These are phyloP conservation scores for Pelochelys cantorii DNA, from an alignment of 2,797 vertebrate genomes.

Conservation along the genomic window DNA sequence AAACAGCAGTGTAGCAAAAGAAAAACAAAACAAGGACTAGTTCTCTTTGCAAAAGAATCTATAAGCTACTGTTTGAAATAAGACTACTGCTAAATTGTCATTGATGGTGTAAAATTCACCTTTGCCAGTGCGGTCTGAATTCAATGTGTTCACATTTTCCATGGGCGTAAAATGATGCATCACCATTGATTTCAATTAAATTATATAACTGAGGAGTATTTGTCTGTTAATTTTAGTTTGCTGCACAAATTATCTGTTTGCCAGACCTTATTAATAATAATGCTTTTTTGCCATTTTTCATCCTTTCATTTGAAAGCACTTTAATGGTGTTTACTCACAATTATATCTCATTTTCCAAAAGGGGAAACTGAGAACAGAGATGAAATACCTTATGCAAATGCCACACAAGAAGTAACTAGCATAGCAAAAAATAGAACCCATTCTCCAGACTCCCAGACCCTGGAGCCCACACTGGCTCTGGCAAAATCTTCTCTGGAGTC, in stretches of 20 bases:
- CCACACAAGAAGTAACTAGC: accelerated
- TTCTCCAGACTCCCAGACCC: not conserved
- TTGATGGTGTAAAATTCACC: not conserved
- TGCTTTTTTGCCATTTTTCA: not conserved
- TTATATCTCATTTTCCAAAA: not conserved
- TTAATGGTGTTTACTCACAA: accelerated
- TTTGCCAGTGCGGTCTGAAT: not conserved
- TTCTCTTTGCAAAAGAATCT: not conserved
- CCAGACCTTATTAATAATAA: not conserved
- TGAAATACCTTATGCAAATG: not conserved
- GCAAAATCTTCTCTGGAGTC: not conserved
- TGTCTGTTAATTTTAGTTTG: not conserved
- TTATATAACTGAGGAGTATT: not conserved
- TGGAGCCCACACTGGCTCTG: not conserved
- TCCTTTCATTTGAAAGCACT: accelerated
- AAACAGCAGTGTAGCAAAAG: not conserved
- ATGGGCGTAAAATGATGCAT: not conserved
- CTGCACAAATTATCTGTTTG: not conserved
- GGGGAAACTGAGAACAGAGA: not conserved
- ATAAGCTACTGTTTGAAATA: constrained; percentile 7
- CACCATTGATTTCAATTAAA: not conserved
- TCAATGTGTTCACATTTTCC: not conserved
- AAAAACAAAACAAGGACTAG: accelerated
- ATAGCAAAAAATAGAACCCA: not conserved
- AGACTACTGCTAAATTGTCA: not conserved